Evolutionary conservation across 1,140 invertebrate genomes (phyloP), one percentile per base, ranked within the genome.

Genomic region (Drosophila guanche): DNA sequence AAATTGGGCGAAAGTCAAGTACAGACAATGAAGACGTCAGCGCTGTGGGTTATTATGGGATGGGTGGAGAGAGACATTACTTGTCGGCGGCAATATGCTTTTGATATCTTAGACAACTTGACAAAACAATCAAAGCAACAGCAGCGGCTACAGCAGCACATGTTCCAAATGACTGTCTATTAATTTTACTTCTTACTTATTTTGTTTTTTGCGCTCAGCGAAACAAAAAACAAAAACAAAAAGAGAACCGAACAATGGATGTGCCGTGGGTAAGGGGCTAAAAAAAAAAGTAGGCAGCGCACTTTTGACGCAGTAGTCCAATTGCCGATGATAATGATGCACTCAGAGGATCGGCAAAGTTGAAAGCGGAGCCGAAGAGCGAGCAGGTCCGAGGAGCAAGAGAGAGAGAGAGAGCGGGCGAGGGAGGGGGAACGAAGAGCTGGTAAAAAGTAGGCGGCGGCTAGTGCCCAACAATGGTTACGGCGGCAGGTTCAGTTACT

Each of bases 281-380:
- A 20, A 25, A 51, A 61, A 75, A 76, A 68, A 68, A 73, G 76
- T 78, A 84, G 77, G 77, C 84, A 89, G 85, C 76, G 73, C 76
- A 77, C 76, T 85, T 68, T 83, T 74, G 73, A 89, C 79, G 86
- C 80, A 89, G 85, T 90, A 89, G 85, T 89, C 85, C 85, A 89
- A 89, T 89, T 89, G 85, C 80, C 86, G 85, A 81, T 90, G 80
- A 90, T 89, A 86, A 89, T 89, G 85, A 89, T 89, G 85, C 76
- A 88, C 84, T 88, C 78, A 76, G 58, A 23, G 12, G 5, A 56
- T 59, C 86, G 86, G 86, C 75, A 63, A 37, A 89, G 47, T 71
- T 90, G 50, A 86, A 89, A 89, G 67, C 16, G 29, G 33, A 12
- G 10, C 20, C 37, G 56, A 52, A 14, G 51, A 16, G 25, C 45